Conservation (phyloP, 1,140 invertebrate genomes). For the Branchinecta lynchi region DNA sequence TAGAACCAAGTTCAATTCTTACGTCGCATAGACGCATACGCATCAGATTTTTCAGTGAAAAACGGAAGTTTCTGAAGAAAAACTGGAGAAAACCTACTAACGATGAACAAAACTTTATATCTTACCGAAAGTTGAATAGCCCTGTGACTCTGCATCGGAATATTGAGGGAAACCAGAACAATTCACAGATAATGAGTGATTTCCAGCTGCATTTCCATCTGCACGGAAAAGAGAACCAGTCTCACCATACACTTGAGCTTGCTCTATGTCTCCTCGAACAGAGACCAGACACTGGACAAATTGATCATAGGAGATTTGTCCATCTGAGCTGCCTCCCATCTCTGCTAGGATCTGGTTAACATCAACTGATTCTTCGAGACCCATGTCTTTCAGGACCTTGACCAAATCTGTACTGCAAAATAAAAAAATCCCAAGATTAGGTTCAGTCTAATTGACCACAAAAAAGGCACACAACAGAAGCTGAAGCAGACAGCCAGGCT, state of each 20-base stretch:
- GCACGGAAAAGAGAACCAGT: too few species aligned
- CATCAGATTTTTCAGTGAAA: too few species aligned
- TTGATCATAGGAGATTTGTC: background rate
- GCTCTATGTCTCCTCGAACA: conserved; percentile 4
- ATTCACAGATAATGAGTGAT: too few species aligned
- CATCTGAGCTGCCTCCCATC: background rate
- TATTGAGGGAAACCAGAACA: background rate
- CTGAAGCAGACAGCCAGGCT: too few species aligned
- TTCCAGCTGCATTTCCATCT: too few species aligned
- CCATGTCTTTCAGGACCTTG: background rate
- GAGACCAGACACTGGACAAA: background rate
- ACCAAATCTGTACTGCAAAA: background rate
- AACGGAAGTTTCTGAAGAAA: too few species aligned
- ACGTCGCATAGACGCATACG: too few species aligned
- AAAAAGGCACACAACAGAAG: too few species aligned
- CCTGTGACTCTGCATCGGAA: background rate
- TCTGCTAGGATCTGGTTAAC: background rate
- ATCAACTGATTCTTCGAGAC: background rate
- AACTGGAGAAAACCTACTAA: too few species aligned
- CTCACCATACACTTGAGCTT: background rate
- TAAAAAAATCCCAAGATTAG: background rate
- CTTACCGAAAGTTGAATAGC: conserved; percentile 3
- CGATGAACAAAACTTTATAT: too few species aligned
- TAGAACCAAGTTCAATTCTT: too few species aligned
- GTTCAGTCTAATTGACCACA: too few species aligned